A percentile compares a stretch with the other conserved stretches of the same genome.
phyloP scores from a whole-genome alignment of 2,888 invertebrate species.

The Peribatodes rhomboidaria region DNA sequence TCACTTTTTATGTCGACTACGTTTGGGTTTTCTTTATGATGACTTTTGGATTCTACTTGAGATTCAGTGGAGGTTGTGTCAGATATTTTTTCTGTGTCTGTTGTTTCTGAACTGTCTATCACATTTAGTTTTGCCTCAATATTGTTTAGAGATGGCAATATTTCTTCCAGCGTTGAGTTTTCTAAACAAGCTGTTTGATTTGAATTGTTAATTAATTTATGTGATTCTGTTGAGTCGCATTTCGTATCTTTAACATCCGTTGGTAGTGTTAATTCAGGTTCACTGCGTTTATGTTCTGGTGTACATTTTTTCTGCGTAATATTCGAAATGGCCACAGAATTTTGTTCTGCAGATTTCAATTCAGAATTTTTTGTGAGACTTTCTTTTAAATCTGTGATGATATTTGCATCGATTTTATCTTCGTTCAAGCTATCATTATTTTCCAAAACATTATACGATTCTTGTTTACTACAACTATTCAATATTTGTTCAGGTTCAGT shows the following conservation, averaged over 20 bases:
- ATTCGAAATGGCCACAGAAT: neutral
- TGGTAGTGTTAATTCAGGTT: neutral
- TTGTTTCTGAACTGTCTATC: neutral
- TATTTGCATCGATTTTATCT: neutral
- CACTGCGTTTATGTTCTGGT: neutral
- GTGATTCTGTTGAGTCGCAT: neutral
- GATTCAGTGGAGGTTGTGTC: neutral
- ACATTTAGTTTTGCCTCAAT: neutral
- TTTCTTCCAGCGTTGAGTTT: neutral
- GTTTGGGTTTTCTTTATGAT: neutral
- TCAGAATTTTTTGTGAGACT: neutral
- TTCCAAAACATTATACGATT: neutral
- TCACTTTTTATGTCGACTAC: neutral
- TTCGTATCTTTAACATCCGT: neutral
- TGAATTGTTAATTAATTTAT: neutral
- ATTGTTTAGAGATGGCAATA: neutral
- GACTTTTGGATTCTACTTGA: neutral
- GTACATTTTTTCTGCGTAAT: neutral
- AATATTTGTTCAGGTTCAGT: neutral
- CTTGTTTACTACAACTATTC: constrained; percentile 1
- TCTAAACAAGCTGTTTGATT: neutral
- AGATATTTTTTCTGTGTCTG: neutral
- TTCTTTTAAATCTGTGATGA: neutral
- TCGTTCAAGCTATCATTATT: neutral
- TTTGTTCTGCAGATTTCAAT: neutral